phyloP scores from a whole-genome alignment of 1,140 invertebrate species.

The Meteorus sp. region DNA sequence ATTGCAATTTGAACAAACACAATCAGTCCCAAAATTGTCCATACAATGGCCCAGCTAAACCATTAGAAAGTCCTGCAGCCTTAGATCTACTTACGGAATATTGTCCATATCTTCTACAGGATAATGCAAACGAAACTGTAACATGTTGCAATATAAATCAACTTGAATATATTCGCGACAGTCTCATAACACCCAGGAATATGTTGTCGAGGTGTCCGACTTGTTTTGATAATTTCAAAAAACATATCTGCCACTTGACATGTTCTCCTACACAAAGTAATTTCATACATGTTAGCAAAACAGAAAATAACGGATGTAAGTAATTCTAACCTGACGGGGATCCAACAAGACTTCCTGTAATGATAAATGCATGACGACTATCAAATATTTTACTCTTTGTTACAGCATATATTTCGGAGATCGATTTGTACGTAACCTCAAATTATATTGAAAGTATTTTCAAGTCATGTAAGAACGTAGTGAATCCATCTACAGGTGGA shows the following conservation, averaged over 20 bases:
- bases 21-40: slow-evolving; percentile 65
- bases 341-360: background rate
- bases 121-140: slow-evolving; percentile 47
- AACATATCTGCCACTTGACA: slow-evolving; percentile 81
- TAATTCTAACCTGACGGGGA: background rate
- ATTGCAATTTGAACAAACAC: slow-evolving; percentile 61
- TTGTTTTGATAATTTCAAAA: slow-evolving; percentile 80
- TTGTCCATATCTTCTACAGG: slow-evolving; percentile 68
- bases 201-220: slow-evolving; percentile 81
- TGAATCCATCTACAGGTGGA: slow-evolving; percentile 75
- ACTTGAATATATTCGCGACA: slow-evolving; percentile 64
- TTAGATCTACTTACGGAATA: slow-evolving; percentile 63
- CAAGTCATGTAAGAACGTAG: slow-evolving; percentile 82
- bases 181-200: slow-evolving; percentile 66
- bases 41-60: slow-evolving; percentile 72
- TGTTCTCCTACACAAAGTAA: slow-evolving; percentile 78
- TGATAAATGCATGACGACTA: background rate
- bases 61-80: slow-evolving; percentile 54
- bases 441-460: slow-evolving; percentile 74
- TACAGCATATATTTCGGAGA: slow-evolving; percentile 57
- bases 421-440: slow-evolving; percentile 67
- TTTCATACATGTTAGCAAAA: slow-evolving; percentile 68
- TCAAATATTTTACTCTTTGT: slow-evolving; percentile 25
- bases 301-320: slow-evolving; percentile 14
- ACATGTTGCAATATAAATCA: slow-evolving; percentile 76